These are phyloP conservation scores for Mus musculus DNA, from an alignment of 2,113 vertebrate genomes.

Conservation along the genomic window DNA sequence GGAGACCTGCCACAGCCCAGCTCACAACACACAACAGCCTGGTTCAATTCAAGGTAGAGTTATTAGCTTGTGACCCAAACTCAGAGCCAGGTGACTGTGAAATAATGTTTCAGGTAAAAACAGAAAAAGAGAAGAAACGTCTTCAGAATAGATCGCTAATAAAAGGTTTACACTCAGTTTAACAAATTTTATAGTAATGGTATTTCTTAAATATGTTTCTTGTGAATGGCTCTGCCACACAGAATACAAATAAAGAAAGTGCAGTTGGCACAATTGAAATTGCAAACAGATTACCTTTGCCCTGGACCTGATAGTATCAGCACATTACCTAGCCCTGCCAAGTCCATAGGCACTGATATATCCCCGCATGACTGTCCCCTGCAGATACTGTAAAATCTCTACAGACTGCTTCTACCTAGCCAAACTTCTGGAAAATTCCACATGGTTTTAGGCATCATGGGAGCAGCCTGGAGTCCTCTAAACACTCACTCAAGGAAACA, in stretches of 20 bases:
- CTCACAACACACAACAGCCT: conserved; percentile 69
- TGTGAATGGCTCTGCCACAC: conserved; percentile 77
- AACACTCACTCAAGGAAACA: not conserved
- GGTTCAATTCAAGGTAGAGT: conserved; percentile 75
- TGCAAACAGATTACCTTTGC: conserved; percentile 73
- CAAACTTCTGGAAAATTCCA: conserved; percentile 13
- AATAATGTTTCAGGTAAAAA: conserved; percentile 77
- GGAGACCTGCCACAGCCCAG: conserved; percentile 64
- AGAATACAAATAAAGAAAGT: conserved; percentile 81
- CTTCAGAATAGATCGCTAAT: conserved; percentile 72
- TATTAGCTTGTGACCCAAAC: conserved; percentile 78
- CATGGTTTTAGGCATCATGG: not conserved
- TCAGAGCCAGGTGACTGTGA: conserved; percentile 73
- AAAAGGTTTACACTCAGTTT: conserved; percentile 82
- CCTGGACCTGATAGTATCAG: conserved; percentile 50
- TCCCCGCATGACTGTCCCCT: conserved; percentile 52
- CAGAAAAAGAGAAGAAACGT: not conserved
- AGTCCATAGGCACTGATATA: conserved; percentile 28
- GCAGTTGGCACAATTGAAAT: conserved; percentile 59
- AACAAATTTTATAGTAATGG: conserved; percentile 79
- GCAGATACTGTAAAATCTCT: not conserved
- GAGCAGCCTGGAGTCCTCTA: not conserved
- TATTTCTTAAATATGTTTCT: conserved; percentile 80
- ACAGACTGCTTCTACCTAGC: conserved; percentile 39
- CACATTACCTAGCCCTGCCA: not conserved